Evolutionary conservation across 2,888 invertebrate genomes (phyloP).

Genomic region (Pachymerium ferrugineum): DNA sequence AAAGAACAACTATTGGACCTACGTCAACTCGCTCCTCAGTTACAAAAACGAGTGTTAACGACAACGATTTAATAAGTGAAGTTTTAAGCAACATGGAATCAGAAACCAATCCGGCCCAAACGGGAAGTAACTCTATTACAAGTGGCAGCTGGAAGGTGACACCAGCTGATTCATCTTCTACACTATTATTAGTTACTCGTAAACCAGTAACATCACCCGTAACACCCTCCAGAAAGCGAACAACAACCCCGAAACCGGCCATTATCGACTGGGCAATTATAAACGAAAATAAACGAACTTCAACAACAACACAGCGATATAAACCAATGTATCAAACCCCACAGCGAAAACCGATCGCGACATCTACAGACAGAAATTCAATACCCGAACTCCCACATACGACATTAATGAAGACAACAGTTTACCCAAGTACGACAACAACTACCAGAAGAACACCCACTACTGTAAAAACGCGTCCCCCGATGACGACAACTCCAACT

Average conservation of each 20-base stretch:
- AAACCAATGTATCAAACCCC: no score
- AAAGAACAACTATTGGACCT: background rate
- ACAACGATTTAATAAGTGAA: background rate
- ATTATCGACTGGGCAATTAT: slow-evolving; percentile 12
- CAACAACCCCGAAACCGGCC: background rate
- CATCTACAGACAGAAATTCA: background rate
- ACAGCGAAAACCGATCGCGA: no score
- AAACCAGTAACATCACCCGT: background rate
- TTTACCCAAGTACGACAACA: background rate
- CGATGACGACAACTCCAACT: background rate
- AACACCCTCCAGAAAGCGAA: no score
- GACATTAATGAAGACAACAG: background rate
- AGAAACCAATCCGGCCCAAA: background rate
- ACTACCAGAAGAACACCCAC: background rate
- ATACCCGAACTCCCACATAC: background rate
- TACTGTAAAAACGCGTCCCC: background rate
- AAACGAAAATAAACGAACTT: background rate
- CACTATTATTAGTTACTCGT: background rate
- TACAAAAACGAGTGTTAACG: background rate
- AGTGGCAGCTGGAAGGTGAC: background rate
- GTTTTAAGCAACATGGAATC: background rate
- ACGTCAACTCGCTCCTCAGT: background rate
- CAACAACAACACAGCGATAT: no score
- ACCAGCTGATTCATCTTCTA: background rate
- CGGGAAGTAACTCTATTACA: background rate